Evolutionary conservation across 2,113 vertebrate species (phyloP), one percentile per base, ranked within the genome.

Genomic region (Xiphophorus hellerii): DNA sequence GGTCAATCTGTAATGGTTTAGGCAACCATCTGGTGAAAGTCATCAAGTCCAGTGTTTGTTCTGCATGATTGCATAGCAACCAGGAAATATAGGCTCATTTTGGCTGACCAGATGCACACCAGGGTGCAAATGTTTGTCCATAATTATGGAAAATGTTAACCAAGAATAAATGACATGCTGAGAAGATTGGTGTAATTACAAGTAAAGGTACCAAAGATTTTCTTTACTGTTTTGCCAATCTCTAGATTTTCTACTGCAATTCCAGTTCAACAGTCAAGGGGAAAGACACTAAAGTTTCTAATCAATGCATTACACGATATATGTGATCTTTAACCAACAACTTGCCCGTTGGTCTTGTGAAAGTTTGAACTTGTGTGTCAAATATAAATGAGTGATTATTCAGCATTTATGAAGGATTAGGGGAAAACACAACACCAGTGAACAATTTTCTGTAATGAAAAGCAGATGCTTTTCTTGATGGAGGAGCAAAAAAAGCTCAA

Each of bases 301-400:
- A 76, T 76, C 62, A 37, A 13, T 60, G 27, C 60, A 62, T 82
- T 66, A n/a, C 60, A 82, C 67, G 37, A 39, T 87, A 58, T 69
- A 78, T 74, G 70, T 78, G 72, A 81, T 68, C 72, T 66, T 64
- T 66, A 83, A 80, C 81, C 73, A 74, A 65, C 71, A 84, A 76
- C 83, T 66, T 66, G 75, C 73, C 76, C 63, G 73, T 87, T 83
- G 75, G 62, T 67, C 68, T 78, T 63, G 70, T 62, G 69, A 87
- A 66, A 48, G 81, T 62, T 70, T 78, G 66, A 84, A 85, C 80
- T 74, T 85, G 76, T 84, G 75, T 76, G 83, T 82, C 74, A 77
- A 88, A 90, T 88, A 86, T 81, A 86, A 87, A 91, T 84, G 84
- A 84, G 80, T 81, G 87, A 86, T 88, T 86, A 85, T 66, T 65